A percentile compares a stretch with the other conserved stretches of the same genome.
These are phyloP conservation scores for Geothlypis trichas DNA, from an alignment of 2,113 vertebrate genomes.

Conservation along the genomic window DNA sequence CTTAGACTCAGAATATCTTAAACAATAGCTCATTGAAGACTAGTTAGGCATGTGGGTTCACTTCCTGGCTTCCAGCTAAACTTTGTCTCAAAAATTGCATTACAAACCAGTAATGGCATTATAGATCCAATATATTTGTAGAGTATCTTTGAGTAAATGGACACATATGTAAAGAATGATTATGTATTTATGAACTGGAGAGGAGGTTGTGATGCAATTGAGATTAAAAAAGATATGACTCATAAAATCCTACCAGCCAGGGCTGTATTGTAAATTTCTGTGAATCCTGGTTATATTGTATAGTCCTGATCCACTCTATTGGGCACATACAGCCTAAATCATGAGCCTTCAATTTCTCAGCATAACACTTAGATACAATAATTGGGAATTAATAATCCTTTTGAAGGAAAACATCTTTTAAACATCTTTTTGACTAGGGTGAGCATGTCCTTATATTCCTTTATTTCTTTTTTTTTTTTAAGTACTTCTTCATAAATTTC, in stretches of 20 bases:
- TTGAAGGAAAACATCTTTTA: neutral
- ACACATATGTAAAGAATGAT: neutral
- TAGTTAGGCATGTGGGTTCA: neutral
- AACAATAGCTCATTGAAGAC: neutral
- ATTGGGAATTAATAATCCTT: neutral
- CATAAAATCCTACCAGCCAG: neutral
- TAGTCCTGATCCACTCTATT: neutral
- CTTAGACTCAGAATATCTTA: neutral
- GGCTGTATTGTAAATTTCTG: neutral
- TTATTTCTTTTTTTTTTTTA: neutral
- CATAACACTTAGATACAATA: neutral
- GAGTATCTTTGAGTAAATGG: neutral
- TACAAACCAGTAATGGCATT: neutral
- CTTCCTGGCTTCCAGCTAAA: neutral
- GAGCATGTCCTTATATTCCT: neutral
- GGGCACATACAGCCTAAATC: neutral
- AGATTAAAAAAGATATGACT: neutral
- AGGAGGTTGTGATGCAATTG: neutral
- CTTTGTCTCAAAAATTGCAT: neutral
- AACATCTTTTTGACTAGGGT: neutral
- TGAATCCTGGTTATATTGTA: neutral
- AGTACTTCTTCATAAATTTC: neutral
- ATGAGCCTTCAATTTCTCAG: neutral
- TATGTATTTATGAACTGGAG: neutral
- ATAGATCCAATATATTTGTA: neutral